Evolutionary conservation across 2,113 vertebrate species (phyloP).

Genomic region (Eclectus roratus): DNA sequence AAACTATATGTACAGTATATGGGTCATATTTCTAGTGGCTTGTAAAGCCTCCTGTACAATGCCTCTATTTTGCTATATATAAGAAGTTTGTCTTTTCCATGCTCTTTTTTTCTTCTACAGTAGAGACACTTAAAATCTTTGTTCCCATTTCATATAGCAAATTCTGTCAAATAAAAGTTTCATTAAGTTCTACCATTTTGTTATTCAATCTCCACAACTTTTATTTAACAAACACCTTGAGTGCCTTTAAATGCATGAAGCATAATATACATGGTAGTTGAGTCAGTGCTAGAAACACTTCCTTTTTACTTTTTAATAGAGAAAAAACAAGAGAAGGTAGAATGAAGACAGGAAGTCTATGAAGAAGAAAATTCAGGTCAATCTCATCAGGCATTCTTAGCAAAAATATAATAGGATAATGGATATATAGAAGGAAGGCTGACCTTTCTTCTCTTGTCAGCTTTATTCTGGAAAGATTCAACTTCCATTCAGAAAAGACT

Average conservation of each 20-base stretch:
- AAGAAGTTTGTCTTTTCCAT: background rate
- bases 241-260: background rate
- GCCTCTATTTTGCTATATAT: background rate
- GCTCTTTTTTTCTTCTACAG: background rate
- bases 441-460: background rate
- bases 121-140: background rate
- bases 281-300: constrained; percentile 4
- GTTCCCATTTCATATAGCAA: background rate
- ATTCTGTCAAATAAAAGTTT: background rate
- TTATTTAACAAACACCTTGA: background rate
- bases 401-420: background rate
- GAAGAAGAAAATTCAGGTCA: background rate
- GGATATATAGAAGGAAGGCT: background rate
- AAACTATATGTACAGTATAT: background rate
- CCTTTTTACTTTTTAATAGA: constrained; percentile 30
- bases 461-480: background rate
- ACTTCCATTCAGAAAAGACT: background rate
- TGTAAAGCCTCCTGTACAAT: background rate
- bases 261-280: constrained; percentile 20
- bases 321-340: background rate
- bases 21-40: background rate
- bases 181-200: background rate
- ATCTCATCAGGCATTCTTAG: background rate
- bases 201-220: background rate
- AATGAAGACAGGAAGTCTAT: background rate